These are phyloP conservation scores for Marmota monax DNA, from an alignment of 2,113 vertebrate species.

Conservation along the genomic window DNA sequence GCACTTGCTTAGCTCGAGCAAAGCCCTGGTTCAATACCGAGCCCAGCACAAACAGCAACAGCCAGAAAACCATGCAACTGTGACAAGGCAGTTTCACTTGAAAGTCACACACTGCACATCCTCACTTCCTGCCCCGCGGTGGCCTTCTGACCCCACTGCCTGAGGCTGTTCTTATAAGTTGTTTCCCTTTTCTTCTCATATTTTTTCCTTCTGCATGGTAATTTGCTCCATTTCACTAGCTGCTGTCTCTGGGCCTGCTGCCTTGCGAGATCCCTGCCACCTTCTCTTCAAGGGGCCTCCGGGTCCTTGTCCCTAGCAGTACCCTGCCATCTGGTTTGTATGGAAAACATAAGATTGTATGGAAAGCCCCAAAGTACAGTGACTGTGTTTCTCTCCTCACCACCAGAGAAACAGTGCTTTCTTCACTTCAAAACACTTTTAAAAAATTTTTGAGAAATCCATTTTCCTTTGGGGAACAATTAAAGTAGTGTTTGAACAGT, in stretches of 20 bases:
- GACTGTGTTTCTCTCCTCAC: neutral
- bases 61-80: neutral
- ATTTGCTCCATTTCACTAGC: neutral
- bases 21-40: neutral
- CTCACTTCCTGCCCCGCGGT: neutral
- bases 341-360: neutral
- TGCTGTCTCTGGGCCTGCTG: neutral
- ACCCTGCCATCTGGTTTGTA: neutral
- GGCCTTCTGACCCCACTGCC: neutral
- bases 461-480: neutral
- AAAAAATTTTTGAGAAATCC: neutral
- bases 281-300: neutral
- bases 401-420: neutral
- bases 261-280: neutral
- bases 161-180: neutral
- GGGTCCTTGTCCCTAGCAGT: no score
- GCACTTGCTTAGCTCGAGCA: neutral
- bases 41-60: no score
- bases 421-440: neutral
- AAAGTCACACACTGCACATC: neutral
- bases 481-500: neutral
- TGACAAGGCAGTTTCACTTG: neutral
- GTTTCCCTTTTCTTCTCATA: neutral
- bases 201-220: neutral
- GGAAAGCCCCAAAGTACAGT: neutral